These are phyloP conservation scores for Oxytorus armatus DNA, from an alignment of 2,888 invertebrate genomes.

Conservation along the genomic window DNA sequence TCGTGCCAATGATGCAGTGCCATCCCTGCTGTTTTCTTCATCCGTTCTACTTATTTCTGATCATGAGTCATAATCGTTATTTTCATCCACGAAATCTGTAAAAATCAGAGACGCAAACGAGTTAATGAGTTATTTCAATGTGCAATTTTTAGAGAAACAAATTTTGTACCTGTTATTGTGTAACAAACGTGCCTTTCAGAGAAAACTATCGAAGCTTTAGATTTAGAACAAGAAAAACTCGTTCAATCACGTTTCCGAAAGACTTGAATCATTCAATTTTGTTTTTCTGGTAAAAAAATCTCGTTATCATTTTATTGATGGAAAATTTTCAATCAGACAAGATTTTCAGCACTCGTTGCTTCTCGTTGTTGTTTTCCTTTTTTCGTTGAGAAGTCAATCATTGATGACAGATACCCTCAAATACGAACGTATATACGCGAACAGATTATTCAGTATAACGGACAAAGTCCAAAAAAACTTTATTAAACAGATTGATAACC, in stretches of 20 bases:
- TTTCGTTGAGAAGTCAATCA: background rate
- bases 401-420: background rate
- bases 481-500: background rate
- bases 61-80: background rate
- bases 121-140: background rate
- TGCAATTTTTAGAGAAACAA: too few species aligned
- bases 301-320: conserved; percentile 7
- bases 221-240: background rate
- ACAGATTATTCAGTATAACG: conserved; percentile 23
- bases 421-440: background rate
- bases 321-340: conserved; percentile 18
- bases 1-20: too few species aligned
- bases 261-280: background rate
- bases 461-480: conserved; percentile 10
- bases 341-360: background rate
- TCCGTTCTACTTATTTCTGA: background rate
- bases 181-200: too few species aligned
- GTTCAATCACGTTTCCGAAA: too few species aligned
- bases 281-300: background rate
- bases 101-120: background rate
- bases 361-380: conserved; percentile 24
- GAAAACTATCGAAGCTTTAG: too few species aligned
- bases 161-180: too few species aligned
- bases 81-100: background rate
- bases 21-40: background rate